Evolutionary conservation across 1,140 invertebrate species (phyloP).

Genomic region (Trichonephila clavipes): DNA sequence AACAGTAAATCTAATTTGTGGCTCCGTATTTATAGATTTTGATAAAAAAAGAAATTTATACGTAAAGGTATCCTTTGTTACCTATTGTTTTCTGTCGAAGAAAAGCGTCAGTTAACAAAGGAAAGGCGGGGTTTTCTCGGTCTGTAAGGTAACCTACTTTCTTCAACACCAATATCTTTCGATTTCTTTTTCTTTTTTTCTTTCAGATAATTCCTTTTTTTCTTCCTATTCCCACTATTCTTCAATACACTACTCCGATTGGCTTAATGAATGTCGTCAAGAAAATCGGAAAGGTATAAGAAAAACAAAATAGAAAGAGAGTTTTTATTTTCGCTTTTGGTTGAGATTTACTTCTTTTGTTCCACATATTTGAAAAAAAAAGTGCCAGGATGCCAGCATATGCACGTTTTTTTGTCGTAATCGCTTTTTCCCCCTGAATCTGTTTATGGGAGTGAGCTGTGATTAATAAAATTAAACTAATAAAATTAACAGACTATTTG

Average conservation of each 20-base stretch:
- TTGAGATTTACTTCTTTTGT: background rate
- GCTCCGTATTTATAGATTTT: background rate
- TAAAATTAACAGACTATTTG: too few relatives aligned
- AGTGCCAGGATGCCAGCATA: background rate
- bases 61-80: background rate
- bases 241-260: background rate
- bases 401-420: too few relatives aligned
- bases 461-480: too few relatives aligned
- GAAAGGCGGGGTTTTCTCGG: background rate
- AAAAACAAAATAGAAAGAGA: background rate
- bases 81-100: background rate
- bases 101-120: background rate
- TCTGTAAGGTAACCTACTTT: constrained; percentile 1
- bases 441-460: too few relatives aligned
- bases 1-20: background rate
- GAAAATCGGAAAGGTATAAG: background rate
- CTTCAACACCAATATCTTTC: background rate
- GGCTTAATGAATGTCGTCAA: background rate
- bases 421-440: too few relatives aligned
- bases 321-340: background rate
- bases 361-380: background rate
- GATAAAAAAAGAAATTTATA: background rate
- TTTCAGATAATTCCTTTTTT: background rate
- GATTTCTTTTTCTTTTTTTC: background rate
- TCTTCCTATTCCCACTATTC: background rate